These are phyloP conservation scores for Phalanger gymnotis DNA, from an alignment of 2,797 vertebrate species.

Conservation along the genomic window DNA sequence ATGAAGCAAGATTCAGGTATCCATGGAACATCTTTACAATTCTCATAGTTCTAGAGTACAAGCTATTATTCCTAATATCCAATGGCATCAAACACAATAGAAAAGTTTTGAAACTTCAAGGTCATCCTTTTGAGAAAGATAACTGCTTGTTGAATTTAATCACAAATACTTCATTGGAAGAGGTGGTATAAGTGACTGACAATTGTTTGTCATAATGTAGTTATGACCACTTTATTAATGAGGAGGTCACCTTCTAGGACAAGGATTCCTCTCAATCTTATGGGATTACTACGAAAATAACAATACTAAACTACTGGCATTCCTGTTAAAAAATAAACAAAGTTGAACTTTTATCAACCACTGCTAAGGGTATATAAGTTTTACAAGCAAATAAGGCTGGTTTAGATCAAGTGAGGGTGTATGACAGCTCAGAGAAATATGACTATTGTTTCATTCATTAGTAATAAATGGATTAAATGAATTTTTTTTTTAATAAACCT, in stretches of 20 bases:
- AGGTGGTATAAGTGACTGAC: background rate
- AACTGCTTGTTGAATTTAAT: background rate
- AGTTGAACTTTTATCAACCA: background rate
- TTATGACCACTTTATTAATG: background rate
- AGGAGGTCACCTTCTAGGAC: background rate
- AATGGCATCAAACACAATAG: background rate
- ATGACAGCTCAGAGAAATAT: constrained; percentile 27
- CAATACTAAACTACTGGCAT: constrained; percentile 17
- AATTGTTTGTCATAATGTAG: background rate
- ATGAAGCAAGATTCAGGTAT: background rate
- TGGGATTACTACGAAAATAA: constrained; percentile 12
- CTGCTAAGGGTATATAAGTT: constrained; percentile 1
- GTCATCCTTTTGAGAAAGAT: background rate
- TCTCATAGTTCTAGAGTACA: background rate
- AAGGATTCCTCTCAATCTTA: background rate
- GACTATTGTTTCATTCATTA: constrained; percentile 4
- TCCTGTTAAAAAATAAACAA: constrained; percentile 15
- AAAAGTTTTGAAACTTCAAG: background rate
- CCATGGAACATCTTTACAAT: background rate
- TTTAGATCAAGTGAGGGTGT: background rate
- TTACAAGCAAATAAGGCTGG: constrained; percentile 26
- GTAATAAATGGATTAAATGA: background rate
- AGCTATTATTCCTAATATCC: background rate
- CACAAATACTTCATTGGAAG: background rate
- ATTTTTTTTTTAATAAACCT: background rate